These are phyloP conservation scores for Hycleus cichorii DNA, from an alignment of 1,140 invertebrate species.

Conservation along the genomic window DNA sequence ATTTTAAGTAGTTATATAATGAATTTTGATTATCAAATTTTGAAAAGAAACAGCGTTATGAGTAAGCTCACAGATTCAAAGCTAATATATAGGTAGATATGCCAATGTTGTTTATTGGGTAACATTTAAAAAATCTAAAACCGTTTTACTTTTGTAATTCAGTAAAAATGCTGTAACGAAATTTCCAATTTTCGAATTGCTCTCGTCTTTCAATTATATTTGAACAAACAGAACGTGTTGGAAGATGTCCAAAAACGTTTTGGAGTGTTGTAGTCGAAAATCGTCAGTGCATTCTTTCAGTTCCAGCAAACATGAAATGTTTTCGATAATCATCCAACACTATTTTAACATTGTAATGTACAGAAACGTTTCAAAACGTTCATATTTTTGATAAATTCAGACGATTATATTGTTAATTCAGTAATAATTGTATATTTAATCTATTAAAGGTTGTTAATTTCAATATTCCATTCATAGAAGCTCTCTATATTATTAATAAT, in stretches of 20 bases:
- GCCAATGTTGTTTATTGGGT: background rate
- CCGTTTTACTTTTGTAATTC: constrained; percentile 14
- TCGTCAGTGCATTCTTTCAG: constrained; percentile 18
- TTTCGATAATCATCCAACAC: constrained; percentile 16
- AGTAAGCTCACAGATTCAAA: too few relatives aligned
- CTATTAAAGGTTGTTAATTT: too few relatives aligned
- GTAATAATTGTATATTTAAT: too few relatives aligned
- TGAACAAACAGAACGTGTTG: constrained; percentile 14
- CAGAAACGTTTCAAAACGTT: too few relatives aligned
- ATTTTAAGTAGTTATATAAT: too few relatives aligned
- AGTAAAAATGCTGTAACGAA: constrained; percentile 20
- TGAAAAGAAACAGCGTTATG: too few relatives aligned
- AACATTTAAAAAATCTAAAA: constrained; percentile 11
- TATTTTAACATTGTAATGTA: background rate
- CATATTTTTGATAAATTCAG: too few relatives aligned
- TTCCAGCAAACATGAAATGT: constrained; percentile 17
- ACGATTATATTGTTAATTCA: too few relatives aligned
- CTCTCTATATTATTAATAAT: too few relatives aligned
- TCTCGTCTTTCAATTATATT: constrained; percentile 18
- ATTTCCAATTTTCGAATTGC: constrained; percentile 24
- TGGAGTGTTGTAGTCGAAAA: constrained; percentile 12
- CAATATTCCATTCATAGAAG: too few relatives aligned
- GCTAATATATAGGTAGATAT: too few relatives aligned
- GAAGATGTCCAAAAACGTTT: constrained; percentile 19
- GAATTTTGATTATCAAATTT: too few relatives aligned